phyloP scores from a whole-genome alignment of 2,797 vertebrate genomes.

The Loris lydekkerianus region DNA sequence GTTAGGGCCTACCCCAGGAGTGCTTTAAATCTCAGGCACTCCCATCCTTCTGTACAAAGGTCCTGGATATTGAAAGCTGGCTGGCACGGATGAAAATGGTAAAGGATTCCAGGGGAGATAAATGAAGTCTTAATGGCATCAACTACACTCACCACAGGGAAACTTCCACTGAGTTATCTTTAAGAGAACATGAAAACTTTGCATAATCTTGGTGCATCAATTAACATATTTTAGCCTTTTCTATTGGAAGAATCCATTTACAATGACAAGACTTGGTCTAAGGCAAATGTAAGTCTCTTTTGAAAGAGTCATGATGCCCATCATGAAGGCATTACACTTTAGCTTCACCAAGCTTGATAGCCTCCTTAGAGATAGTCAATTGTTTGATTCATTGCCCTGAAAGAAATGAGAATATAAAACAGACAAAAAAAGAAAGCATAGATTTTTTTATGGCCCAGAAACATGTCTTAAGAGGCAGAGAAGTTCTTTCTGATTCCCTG shows the following conservation, averaged over 20 bases:
- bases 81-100: background rate
- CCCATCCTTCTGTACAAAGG: background rate
- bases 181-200: background rate
- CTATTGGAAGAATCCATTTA: background rate
- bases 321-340: background rate
- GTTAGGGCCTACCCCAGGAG: background rate
- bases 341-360: background rate
- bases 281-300: constrained; percentile 6
- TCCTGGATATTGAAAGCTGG: background rate
- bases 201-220: background rate
- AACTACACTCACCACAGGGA: background rate
- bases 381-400: constrained; percentile 6
- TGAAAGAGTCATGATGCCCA: background rate
- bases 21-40: background rate
- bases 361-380: background rate
- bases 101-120: background rate
- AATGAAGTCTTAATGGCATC: background rate
- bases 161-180: background rate
- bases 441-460: background rate
- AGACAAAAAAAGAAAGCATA: background rate
- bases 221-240: constrained; percentile 14
- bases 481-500: background rate
- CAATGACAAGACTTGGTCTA: background rate
- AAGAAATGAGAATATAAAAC: background rate
- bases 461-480: background rate